Evolutionary conservation across 2,113 vertebrate species (phyloP).

Genomic region (Pangasianodon gigas): DNA sequence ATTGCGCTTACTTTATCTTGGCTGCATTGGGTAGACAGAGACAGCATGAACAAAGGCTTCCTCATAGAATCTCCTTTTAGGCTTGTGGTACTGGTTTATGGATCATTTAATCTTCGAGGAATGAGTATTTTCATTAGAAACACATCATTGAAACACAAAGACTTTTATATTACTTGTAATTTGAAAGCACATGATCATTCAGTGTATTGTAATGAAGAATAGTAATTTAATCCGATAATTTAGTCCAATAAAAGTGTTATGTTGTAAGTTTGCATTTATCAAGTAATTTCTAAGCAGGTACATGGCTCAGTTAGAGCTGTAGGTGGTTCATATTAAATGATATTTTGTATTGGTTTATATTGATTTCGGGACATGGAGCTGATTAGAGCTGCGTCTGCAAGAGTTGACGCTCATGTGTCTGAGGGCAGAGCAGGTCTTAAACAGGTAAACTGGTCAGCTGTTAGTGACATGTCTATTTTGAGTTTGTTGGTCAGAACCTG

Average conservation of each 20-base stretch:
- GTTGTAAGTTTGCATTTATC: neutral
- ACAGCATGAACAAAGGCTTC: constrained; percentile 6
- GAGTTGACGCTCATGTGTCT: neutral
- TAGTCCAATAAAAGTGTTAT: neutral
- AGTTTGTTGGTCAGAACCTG: neutral
- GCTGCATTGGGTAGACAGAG: neutral
- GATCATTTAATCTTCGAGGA: constrained; percentile 4
- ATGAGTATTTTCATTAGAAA: neutral
- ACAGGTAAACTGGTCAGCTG: neutral
- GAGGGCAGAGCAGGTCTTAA: neutral
- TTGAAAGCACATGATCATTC: neutral
- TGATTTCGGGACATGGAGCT: neutral
- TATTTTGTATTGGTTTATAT: neutral
- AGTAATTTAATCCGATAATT: neutral
- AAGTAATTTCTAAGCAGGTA: neutral
- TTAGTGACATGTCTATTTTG: neutral
- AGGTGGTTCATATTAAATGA: neutral
- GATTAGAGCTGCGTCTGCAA: neutral
- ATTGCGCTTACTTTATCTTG: constrained; percentile 27
- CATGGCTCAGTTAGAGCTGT: neutral
- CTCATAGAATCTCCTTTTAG: neutral
- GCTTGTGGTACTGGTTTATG: neutral
- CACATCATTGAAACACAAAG: neutral
- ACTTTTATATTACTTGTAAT: neutral
- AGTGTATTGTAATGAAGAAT: neutral